Evolutionary conservation across 1,140 invertebrate species (phyloP).

Genomic region (Dendrolimus punctatus): DNA sequence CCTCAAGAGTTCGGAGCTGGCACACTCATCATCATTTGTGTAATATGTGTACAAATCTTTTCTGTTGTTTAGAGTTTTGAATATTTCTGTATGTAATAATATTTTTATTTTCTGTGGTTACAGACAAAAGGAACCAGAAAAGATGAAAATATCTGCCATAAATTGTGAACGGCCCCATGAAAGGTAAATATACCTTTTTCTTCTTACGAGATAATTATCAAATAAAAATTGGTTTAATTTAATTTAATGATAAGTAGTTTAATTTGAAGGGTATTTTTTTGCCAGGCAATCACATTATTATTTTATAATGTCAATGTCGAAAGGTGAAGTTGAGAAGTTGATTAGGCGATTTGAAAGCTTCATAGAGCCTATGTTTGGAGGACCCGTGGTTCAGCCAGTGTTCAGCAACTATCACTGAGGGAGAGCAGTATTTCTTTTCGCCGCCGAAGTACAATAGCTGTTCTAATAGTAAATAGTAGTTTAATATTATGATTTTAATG

Average conservation of each 20-base stretch:
- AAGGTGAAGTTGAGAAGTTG: too few relatives aligned
- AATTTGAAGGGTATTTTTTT: too few relatives aligned
- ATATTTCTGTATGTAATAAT: not conserved
- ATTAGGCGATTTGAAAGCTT: too few relatives aligned
- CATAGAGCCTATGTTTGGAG: too few relatives aligned
- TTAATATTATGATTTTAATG: constrained; percentile 1
- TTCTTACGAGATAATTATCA: constrained; percentile 2
- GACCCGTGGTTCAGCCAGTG: too few relatives aligned
- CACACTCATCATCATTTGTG: constrained; percentile 21
- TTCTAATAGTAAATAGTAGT: too few relatives aligned
- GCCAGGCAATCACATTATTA: too few relatives aligned
- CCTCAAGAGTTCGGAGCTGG: constrained; percentile 29
- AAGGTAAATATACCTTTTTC: constrained; percentile 28
- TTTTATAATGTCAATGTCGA: too few relatives aligned
- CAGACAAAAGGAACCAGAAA: constrained; percentile 46
- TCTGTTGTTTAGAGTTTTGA: not conserved
- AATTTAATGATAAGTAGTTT: not conserved
- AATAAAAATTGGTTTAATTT: constrained; percentile 1
- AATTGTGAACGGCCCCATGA: constrained; percentile 52
- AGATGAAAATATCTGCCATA: constrained; percentile 28
- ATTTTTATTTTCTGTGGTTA: constrained; percentile 8
- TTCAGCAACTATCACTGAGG: too few relatives aligned
- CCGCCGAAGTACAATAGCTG: too few relatives aligned
- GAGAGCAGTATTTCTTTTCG: too few relatives aligned
- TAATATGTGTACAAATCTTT: constrained; percentile 16